phyloP scores from a whole-genome alignment of 2,888 invertebrate genomes.

The Dolichomitus sp. region DNA sequence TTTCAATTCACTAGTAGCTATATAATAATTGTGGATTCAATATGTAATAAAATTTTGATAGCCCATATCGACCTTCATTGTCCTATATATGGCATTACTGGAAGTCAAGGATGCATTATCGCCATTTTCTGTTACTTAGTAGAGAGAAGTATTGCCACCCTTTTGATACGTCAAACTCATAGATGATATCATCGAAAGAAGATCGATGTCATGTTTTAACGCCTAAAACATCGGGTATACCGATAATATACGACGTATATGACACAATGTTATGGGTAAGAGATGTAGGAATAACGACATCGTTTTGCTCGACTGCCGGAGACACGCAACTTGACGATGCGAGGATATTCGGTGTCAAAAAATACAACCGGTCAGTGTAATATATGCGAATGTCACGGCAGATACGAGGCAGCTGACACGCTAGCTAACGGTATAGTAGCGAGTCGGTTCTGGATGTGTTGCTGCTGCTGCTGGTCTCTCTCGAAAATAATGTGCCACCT shows the following conservation, averaged over 20 bases:
- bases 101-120: not conserved
- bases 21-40: not conserved
- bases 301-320: constrained; percentile 26
- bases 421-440: constrained; percentile 24
- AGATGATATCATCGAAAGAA: not conserved
- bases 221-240: not conserved
- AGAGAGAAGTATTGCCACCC: not conserved
- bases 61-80: not conserved
- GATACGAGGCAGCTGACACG: constrained; percentile 38
- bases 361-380: constrained; percentile 36
- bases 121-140: no score
- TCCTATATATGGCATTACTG: not conserved
- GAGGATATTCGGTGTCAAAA: constrained; percentile 44
- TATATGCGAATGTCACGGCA: constrained; percentile 35
- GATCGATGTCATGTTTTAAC: not conserved
- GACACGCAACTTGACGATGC: constrained; percentile 9
- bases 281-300: not conserved
- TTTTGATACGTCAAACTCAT: not conserved
- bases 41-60: not conserved
- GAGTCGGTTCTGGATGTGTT: constrained; percentile 25
- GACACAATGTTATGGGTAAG: not conserved
- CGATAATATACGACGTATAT: not conserved
- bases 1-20: not conserved
- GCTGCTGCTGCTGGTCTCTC: constrained; percentile 52
- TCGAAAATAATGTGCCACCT: constrained; percentile 62